phyloP scores from a whole-genome alignment of 2,797 vertebrate genomes.

The Halcyon chelicuti region DNA sequence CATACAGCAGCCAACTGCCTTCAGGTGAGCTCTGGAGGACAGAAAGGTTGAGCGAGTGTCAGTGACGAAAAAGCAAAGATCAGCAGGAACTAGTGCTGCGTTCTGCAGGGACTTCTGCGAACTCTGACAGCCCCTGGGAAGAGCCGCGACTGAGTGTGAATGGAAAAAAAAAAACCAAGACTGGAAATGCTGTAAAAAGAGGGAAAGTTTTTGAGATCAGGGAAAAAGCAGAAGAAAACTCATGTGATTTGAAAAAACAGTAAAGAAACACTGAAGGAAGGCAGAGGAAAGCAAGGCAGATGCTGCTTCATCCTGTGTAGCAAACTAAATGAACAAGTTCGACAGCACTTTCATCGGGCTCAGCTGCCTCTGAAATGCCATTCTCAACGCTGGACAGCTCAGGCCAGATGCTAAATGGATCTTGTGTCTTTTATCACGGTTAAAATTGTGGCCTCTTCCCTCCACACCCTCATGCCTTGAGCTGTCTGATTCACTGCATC shows the following conservation, averaged over 20 bases:
- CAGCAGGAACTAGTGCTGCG: neutral
- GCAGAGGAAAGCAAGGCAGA: neutral
- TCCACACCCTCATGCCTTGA: neutral
- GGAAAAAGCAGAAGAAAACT: neutral
- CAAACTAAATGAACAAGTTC: neutral
- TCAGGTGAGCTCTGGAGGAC: neutral
- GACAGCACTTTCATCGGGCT: too few relatives aligned
- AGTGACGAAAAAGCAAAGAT: neutral
- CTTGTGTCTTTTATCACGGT: neutral
- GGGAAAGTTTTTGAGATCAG: neutral
- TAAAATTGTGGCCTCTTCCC: neutral
- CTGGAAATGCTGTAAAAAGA: neutral
- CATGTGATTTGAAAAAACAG: too few relatives aligned
- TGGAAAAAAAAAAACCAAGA: neutral
- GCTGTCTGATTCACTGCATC: neutral
- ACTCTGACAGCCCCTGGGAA: neutral
- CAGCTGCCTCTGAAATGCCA: neutral
- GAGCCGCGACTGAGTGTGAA: rapidly evolving
- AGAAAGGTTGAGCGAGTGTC: neutral
- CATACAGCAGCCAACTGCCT: rapidly evolving
- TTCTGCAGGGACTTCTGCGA: neutral
- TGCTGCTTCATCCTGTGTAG: neutral
- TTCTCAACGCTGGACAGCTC: neutral
- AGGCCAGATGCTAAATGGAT: neutral
- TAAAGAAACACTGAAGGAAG: too few relatives aligned